Percentiles rank a stretch among this genome's conserved stretches.
These are phyloP conservation scores for Asbolus verrucosus DNA, from an alignment of 1,140 invertebrate species.

Conservation along the genomic window DNA sequence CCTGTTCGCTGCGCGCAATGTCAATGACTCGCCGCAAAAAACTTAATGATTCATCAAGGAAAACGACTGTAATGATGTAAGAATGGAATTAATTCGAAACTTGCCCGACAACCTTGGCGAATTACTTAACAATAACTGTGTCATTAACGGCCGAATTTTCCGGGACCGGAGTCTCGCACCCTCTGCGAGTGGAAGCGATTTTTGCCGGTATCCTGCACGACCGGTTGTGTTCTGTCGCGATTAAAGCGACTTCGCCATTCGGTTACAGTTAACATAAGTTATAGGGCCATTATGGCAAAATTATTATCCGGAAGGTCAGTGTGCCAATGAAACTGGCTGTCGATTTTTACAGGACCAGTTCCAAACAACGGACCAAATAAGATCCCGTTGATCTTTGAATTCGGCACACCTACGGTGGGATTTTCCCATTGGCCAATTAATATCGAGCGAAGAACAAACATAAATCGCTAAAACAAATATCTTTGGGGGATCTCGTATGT, in stretches of 20 bases:
- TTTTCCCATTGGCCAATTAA: slow-evolving; percentile 28
- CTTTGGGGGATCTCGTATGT: background rate
- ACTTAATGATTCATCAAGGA: slow-evolving; percentile 58
- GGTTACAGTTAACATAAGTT: slow-evolving; percentile 27
- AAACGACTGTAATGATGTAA: slow-evolving; percentile 54
- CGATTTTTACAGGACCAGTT: slow-evolving; percentile 9
- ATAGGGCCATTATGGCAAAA: slow-evolving; percentile 33
- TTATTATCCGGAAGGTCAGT: slow-evolving; percentile 42
- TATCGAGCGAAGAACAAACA: slow-evolving; percentile 27
- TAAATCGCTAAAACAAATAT: slow-evolving; percentile 16
- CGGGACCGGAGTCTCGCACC: slow-evolving; percentile 2
- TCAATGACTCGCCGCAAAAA: slow-evolving; percentile 48
- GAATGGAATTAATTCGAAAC: slow-evolving; percentile 40
- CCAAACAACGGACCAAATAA: no score
- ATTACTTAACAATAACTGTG: slow-evolving; percentile 43
- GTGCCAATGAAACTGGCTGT: slow-evolving; percentile 24
- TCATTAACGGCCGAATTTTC: slow-evolving; percentile 43
- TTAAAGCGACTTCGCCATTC: slow-evolving; percentile 14
- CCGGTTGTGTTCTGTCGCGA: slow-evolving; percentile 32
- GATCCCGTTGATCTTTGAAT: background rate
- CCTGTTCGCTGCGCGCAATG: slow-evolving; percentile 16
- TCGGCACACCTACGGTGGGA: background rate
- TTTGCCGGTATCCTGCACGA: slow-evolving; percentile 7
- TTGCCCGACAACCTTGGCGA: slow-evolving; percentile 37
- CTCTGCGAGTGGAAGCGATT: slow-evolving; percentile 10